A percentile compares a stretch with the other conserved stretches of the same genome.
Evolutionary conservation across 2,113 vertebrate species (phyloP).

Genomic region (Phylloscopus trochilus): DNA sequence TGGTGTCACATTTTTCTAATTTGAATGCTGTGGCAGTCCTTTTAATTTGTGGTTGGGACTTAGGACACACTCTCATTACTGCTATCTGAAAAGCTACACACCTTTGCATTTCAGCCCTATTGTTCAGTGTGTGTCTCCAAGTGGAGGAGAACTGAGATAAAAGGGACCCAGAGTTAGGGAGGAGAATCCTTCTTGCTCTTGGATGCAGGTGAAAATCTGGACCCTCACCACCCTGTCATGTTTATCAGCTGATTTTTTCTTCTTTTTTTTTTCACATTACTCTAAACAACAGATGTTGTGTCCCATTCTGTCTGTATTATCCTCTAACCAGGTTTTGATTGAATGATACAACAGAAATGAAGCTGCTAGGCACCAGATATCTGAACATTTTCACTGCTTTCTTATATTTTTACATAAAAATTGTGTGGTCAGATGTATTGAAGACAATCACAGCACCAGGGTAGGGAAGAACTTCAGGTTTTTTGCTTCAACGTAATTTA

Average conservation of each 20-base stretch:
- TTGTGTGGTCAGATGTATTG: not conserved
- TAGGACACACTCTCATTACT: not conserved
- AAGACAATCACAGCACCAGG: not conserved
- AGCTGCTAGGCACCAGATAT: not conserved
- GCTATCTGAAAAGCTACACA: not conserved
- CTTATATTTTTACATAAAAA: not conserved
- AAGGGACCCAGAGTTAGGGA: not conserved
- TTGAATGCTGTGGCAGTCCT: not conserved
- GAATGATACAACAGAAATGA: not conserved
- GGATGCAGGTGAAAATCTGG: not conserved
- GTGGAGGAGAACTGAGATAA: not conserved
- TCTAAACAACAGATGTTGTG: not conserved
- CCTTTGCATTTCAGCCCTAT: not conserved
- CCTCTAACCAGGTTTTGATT: not conserved
- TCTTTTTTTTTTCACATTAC: not conserved
- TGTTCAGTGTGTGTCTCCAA: not conserved
- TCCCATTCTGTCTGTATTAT: not conserved
- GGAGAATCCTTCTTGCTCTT: not conserved
- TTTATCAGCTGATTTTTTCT: not conserved
- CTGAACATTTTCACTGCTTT: not conserved
- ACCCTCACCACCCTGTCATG: not conserved
- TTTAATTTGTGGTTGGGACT: not conserved
- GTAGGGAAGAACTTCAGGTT: accelerated
- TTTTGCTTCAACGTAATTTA: not conserved
- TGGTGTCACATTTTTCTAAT: not conserved